phyloP scores from a whole-genome alignment of 2,797 vertebrate species.

The Margarornis squamiger region DNA sequence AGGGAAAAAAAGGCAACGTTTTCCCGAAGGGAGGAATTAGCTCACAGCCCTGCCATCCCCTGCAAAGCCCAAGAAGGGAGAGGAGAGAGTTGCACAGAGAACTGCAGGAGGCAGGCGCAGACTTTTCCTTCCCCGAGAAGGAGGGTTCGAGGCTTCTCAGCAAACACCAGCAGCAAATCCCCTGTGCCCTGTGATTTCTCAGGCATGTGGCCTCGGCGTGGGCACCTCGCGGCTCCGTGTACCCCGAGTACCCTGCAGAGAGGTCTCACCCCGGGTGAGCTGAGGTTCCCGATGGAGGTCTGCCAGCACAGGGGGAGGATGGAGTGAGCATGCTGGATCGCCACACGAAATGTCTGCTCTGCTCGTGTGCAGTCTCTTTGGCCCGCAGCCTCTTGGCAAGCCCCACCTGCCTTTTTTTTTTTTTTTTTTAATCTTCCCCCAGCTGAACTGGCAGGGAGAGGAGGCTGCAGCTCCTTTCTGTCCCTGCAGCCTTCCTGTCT shows the following conservation, averaged over 20 bases:
- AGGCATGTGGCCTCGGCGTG: neutral
- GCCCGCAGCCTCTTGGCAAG: neutral
- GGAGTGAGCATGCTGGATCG: neutral
- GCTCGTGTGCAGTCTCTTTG: constrained; percentile 23
- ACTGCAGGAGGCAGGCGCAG: neutral
- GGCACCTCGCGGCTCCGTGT: neutral
- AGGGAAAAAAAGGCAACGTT: neutral
- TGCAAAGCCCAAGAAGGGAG: neutral
- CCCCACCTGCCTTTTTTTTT: neutral
- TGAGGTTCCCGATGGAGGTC: neutral
- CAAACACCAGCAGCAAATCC: neutral
- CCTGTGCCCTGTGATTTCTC: neutral
- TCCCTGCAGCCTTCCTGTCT: constrained; percentile 45
- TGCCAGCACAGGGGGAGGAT: neutral
- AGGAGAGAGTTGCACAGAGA: neutral
- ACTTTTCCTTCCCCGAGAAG: neutral
- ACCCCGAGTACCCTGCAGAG: neutral
- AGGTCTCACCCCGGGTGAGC: neutral
- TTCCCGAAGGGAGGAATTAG: neutral
- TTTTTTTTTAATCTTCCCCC: neutral
- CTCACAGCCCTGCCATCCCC: neutral
- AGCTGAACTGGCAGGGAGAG: neutral
- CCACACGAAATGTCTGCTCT: neutral
- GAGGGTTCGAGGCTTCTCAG: neutral
- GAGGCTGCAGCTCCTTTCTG: constrained; percentile 18